These are phyloP conservation scores for Heteromurus nitidus DNA, from an alignment of 2,888 invertebrate genomes.

Conservation along the genomic window DNA sequence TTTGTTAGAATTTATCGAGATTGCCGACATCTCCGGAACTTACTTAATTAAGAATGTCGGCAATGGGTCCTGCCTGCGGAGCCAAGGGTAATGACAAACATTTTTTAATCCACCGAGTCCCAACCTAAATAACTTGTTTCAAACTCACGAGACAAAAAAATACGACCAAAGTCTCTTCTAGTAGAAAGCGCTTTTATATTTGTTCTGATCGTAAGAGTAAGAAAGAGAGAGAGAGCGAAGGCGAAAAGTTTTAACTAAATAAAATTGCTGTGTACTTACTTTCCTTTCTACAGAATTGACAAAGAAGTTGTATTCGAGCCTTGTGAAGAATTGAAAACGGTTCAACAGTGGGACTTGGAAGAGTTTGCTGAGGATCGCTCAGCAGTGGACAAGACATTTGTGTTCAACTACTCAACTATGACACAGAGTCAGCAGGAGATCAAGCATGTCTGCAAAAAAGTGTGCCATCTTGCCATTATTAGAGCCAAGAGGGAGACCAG, in stretches of 20 bases:
- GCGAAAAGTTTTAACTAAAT: slow-evolving; percentile 1
- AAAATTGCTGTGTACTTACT: background rate
- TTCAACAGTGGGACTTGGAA: slow-evolving; percentile 58
- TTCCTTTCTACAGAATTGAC: slow-evolving; percentile 30
- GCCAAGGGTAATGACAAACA: slow-evolving; percentile 50
- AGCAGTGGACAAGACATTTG: slow-evolving; percentile 52
- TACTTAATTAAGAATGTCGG: slow-evolving; percentile 51
- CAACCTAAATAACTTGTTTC: too few species aligned
- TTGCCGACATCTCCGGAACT: slow-evolving; percentile 46
- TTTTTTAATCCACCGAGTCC: too few species aligned
- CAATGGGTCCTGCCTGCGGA: slow-evolving; percentile 39
- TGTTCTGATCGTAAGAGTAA: too few species aligned
- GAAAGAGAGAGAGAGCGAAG: too few species aligned
- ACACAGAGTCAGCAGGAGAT: slow-evolving; percentile 32
- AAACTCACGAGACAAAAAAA: too few species aligned
- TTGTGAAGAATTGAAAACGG: slow-evolving; percentile 49
- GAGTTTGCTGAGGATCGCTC: slow-evolving; percentile 52
- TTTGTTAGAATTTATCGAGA: slow-evolving; percentile 49
- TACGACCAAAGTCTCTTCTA: too few species aligned
- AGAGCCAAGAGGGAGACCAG: too few species aligned
- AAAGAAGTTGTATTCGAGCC: slow-evolving; percentile 35
- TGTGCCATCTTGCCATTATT: slow-evolving; percentile 45
- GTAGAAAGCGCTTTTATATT: too few species aligned
- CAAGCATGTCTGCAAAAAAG: slow-evolving; percentile 55
- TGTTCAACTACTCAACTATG: slow-evolving; percentile 14